phyloP scores from a whole-genome alignment of 2,797 vertebrate species.

The Ibycter americanus region DNA sequence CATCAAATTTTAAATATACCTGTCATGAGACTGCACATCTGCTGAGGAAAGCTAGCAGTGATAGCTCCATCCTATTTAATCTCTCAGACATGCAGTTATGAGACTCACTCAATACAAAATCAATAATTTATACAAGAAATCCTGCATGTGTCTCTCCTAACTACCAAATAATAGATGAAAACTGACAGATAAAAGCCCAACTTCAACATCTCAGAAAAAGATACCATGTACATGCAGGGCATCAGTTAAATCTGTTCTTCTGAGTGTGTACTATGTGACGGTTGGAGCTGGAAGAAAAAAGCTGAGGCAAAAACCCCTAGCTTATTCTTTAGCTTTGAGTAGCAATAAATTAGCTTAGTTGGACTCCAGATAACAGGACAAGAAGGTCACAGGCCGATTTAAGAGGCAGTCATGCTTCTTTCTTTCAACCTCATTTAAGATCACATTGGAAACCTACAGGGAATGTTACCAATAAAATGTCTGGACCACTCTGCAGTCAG shows the following conservation, averaged over 20 bases:
- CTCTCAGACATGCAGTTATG: not conserved
- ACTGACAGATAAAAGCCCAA: slow-evolving; percentile 52
- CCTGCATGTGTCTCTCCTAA: slow-evolving; percentile 1
- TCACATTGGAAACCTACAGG: not conserved
- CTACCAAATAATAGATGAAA: slow-evolving; percentile 61
- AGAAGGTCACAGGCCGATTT: not conserved
- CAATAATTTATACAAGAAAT: slow-evolving; percentile 58
- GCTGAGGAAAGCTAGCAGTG: not conserved
- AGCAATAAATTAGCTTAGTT: slow-evolving; percentile 18
- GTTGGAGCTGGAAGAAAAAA: slow-evolving; percentile 32
- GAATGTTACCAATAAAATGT: not conserved
- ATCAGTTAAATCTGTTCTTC: slow-evolving; percentile 14
- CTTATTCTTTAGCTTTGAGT: not conserved
- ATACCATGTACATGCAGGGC: not conserved
- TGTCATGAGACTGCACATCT: not conserved
- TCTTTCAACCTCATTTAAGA: not conserved
- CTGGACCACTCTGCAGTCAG: not conserved
- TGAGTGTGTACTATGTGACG: not conserved
- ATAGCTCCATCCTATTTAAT: not conserved
- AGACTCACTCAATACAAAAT: slow-evolving; percentile 39
- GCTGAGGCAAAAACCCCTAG: not conserved
- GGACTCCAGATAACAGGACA: not conserved
- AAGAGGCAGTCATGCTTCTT: not conserved
- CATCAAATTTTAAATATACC: not conserved
- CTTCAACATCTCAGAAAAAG: slow-evolving; percentile 1